Evolutionary conservation across 2,797 vertebrate genomes (phyloP).

Genomic region (Poeciliopsis infans): DNA sequence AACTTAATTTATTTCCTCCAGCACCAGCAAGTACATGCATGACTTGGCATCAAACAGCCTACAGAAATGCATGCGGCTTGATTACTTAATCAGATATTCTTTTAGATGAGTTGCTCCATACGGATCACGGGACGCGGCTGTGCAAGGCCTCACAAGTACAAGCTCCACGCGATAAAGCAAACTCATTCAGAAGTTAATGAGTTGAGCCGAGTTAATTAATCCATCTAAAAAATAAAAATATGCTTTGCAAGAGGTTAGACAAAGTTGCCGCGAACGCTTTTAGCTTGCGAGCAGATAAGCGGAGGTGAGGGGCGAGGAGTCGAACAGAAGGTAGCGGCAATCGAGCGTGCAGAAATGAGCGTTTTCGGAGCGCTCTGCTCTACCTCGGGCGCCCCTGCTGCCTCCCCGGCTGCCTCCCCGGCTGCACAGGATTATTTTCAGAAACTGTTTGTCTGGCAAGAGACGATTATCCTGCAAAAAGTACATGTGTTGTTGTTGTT

Average conservation of each 20-base stretch:
- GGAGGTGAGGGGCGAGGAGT: slow-evolving; percentile 23
- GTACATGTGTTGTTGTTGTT: background rate
- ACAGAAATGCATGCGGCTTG: slow-evolving; percentile 37
- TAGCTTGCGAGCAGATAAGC: slow-evolving; percentile 27
- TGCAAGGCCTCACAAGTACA: slow-evolving; percentile 17
- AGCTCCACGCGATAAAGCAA: slow-evolving; percentile 43
- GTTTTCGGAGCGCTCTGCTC: slow-evolving; percentile 19
- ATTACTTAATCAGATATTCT: slow-evolving; percentile 61
- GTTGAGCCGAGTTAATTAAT: slow-evolving; percentile 51
- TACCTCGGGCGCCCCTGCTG: slow-evolving; percentile 35
- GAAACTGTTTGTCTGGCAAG: slow-evolving; percentile 19
- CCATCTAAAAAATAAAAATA: slow-evolving; percentile 23
- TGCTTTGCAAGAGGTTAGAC: background rate
- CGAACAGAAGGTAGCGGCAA: slow-evolving; percentile 35
- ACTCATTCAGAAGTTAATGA: slow-evolving; percentile 57
- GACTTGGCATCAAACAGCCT: slow-evolving; percentile 40
- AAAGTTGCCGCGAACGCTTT: slow-evolving; percentile 3
- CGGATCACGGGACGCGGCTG: slow-evolving; percentile 26
- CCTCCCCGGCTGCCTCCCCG: slow-evolving; percentile 33
- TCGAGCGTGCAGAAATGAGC: slow-evolving; percentile 43
- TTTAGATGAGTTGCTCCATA: slow-evolving; percentile 43
- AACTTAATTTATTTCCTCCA: slow-evolving; percentile 22
- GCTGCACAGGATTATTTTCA: slow-evolving; percentile 51
- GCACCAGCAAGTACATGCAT: slow-evolving; percentile 12
- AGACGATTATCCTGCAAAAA: slow-evolving; percentile 27